Conservation (phyloP, 1,140 invertebrate species). For the Leptopilina clavipes region DNA sequence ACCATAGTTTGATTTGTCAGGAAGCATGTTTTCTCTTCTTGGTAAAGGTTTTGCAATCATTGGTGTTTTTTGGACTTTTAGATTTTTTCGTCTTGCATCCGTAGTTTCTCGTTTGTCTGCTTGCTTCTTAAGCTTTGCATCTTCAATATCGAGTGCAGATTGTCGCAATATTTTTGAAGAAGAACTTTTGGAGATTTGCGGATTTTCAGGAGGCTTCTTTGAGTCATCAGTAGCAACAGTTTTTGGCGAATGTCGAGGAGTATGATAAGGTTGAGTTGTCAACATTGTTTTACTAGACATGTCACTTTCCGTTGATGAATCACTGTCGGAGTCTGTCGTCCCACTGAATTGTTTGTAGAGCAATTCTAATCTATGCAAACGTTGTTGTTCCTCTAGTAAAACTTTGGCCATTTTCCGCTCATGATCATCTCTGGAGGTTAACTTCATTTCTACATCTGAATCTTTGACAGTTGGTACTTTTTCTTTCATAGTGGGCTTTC, state of each 20-base stretch:
- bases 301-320: slow-evolving; percentile 67
- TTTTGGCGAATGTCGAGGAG: slow-evolving; percentile 57
- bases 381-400: slow-evolving; percentile 43
- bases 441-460: background rate
- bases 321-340: slow-evolving; percentile 57
- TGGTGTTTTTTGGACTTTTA: background rate
- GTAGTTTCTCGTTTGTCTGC: background rate
- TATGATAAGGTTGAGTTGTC: slow-evolving; percentile 63
- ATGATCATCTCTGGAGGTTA: background rate
- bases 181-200: too few species aligned
- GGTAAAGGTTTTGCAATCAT: background rate
- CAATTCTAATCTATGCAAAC: slow-evolving; percentile 21
- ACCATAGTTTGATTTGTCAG: background rate
- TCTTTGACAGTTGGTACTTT: background rate
- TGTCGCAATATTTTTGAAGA: too few species aligned
- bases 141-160: too few species aligned
- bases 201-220: slow-evolving; percentile 31
- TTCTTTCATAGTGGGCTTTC: background rate
- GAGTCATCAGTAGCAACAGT: slow-evolving; percentile 39
- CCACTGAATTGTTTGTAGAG: slow-evolving; percentile 36
- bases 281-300: slow-evolving; percentile 69
- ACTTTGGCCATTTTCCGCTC: slow-evolving; percentile 40
- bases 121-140: background rate
- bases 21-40: slow-evolving; percentile 4
- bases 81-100: background rate